Evolutionary conservation across 2,113 vertebrate species (phyloP).

Genomic region (Rhabdornis inornatus): DNA sequence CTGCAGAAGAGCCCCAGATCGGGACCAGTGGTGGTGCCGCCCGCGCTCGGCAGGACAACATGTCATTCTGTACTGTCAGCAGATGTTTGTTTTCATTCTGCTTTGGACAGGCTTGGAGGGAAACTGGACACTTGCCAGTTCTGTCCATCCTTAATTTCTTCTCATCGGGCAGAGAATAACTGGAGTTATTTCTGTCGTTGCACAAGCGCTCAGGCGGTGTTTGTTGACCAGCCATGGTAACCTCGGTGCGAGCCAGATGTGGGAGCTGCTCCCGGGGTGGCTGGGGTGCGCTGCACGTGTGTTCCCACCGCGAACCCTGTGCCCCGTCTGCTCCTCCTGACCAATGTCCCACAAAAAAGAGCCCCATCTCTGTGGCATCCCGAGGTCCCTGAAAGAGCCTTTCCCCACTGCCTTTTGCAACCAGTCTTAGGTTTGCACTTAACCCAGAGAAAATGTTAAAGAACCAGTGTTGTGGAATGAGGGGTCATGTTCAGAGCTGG

Average conservation of each 20-base stretch:
- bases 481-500: background rate
- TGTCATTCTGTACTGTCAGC: background rate
- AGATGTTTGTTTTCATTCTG: slow-evolving; percentile 42
- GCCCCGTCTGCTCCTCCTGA: background rate
- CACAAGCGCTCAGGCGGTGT: slow-evolving; percentile 27
- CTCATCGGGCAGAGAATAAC: background rate
- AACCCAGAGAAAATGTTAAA: background rate
- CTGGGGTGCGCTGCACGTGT: fast-evolving
- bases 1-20: background rate
- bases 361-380: background rate
- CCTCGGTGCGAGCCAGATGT: background rate
- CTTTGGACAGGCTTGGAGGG: slow-evolving; percentile 8
- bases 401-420: background rate
- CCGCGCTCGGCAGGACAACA: background rate
- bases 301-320: fast-evolving
- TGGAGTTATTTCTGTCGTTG: slow-evolving; percentile 44
- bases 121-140: background rate
- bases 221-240: slow-evolving; percentile 53
- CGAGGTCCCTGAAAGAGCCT: background rate
- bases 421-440: fast-evolving
- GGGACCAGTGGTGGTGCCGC: background rate
- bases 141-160: slow-evolving; percentile 37
- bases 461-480: fast-evolving
- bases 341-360: fast-evolving
- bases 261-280: background rate